Conservation (phyloP, 2,797 vertebrate genomes). For the Enteromius mattozi region DNA sequence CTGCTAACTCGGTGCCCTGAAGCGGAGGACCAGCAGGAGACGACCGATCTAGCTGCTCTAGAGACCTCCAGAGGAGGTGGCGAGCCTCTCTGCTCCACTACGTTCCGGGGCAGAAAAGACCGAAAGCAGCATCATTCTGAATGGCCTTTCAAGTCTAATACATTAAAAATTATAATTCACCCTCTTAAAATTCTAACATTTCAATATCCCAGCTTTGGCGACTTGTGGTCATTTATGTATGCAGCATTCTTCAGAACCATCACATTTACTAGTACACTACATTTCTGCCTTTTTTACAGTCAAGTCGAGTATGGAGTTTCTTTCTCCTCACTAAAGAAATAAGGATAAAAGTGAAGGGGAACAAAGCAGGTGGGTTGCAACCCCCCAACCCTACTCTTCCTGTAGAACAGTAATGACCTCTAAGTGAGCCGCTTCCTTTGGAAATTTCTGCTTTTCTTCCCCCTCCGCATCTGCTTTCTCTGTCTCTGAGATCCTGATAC, state of each 20-base stretch:
- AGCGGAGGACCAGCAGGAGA: too few relatives aligned
- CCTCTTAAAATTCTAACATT: not conserved
- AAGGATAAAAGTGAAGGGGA: not conserved
- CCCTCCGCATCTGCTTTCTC: constrained; percentile 63
- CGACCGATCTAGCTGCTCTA: too few relatives aligned
- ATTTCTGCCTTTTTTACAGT: not conserved
- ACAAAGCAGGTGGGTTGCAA: constrained; percentile 43
- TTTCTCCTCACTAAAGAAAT: not conserved
- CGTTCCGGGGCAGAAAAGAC: too few relatives aligned
- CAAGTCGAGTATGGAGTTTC: not conserved
- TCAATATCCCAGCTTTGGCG: not conserved
- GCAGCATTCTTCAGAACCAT: constrained; percentile 13
- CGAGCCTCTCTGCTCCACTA: too few relatives aligned
- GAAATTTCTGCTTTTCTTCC: constrained; percentile 49
- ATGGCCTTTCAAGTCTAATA: not conserved
- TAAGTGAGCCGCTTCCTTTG: constrained; percentile 59
- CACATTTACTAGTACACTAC: constrained; percentile 22
- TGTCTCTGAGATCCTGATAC: constrained; percentile 53
- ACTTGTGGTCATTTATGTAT: not conserved
- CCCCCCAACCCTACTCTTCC: constrained; percentile 28
- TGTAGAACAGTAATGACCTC: constrained; percentile 61
- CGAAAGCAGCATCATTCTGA: not conserved
- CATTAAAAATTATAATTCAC: not conserved
- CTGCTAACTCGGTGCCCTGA: too few relatives aligned
- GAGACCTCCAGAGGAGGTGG: too few relatives aligned